Evolutionary conservation across 2,888 invertebrate genomes (phyloP).

Genomic region (Nemotelus nigrinus): DNA sequence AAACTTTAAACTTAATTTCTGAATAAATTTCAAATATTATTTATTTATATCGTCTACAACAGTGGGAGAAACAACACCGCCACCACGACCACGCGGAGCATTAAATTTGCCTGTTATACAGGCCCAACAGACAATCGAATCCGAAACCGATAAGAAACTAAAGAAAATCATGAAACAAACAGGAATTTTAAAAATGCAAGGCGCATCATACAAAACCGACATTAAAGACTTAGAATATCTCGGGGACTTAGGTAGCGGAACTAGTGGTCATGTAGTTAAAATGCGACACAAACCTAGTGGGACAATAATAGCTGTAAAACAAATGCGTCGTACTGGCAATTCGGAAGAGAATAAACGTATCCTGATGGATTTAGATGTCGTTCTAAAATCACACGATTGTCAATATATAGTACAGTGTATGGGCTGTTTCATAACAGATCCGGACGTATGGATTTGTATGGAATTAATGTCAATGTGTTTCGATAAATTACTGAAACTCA

Average conservation of each 20-base stretch:
- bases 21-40: background rate
- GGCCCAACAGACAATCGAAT: conserved; percentile 70
- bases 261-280: conserved; percentile 97
- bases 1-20: too few relatives aligned
- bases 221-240: conserved; percentile 85
- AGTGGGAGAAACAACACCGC: conserved; percentile 66
- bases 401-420: conserved; percentile 96
- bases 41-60: background rate
- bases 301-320: conserved; percentile 94
- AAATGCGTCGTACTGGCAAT: conserved; percentile 98
- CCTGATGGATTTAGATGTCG: conserved; percentile 98
- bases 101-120: conserved; percentile 68
- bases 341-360: conserved; percentile 97
- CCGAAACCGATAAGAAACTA: conserved; percentile 84
- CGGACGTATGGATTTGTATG: conserved; percentile 99
- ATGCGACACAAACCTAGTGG: conserved; percentile 90
- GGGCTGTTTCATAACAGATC: conserved; percentile 97
- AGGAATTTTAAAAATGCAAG: conserved; percentile 87
- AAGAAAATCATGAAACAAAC: conserved; percentile 94
- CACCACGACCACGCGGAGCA: conserved; percentile 67
- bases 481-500: conserved; percentile 91
- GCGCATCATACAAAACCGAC: conserved; percentile 79
- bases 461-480: conserved; percentile 99
- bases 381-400: conserved; percentile 96
- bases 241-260: conserved; percentile 92